Conservation (phyloP, 2,113 vertebrate genomes). For the Cromileptes altivelis region DNA sequence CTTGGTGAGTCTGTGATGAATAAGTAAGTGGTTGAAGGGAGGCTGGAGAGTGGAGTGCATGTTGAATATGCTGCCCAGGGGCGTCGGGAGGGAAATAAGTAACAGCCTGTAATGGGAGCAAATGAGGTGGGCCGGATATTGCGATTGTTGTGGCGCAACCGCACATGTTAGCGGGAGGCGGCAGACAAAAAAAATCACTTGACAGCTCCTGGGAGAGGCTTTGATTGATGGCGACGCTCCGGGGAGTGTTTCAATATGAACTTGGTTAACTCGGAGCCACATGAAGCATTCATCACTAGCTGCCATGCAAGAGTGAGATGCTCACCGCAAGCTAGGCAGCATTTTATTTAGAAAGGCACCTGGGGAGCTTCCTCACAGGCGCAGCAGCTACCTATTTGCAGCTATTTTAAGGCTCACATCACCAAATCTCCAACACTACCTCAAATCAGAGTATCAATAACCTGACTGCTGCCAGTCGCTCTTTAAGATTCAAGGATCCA, state of each 20-base stretch:
- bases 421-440: constrained; percentile 25
- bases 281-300: constrained; percentile 72
- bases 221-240: constrained; percentile 77
- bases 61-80: constrained; percentile 64
- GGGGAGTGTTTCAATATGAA: constrained; percentile 78
- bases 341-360: constrained; percentile 69
- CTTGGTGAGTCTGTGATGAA: constrained; percentile 65
- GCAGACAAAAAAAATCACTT: constrained; percentile 55
- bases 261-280: constrained; percentile 76
- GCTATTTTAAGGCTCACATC: constrained; percentile 53
- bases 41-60: constrained; percentile 53
- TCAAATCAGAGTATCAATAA: constrained; percentile 30
- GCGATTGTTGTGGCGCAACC: constrained; percentile 53
- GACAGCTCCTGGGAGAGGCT: constrained; percentile 73
- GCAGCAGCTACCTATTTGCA: constrained; percentile 37
- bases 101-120: constrained; percentile 67
- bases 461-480: constrained; percentile 15
- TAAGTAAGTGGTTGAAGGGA: constrained; percentile 66
- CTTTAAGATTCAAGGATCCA: background rate
- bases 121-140: constrained; percentile 71
- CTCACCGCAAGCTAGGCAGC: constrained; percentile 54
- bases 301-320: constrained; percentile 63
- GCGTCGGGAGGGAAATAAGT: constrained; percentile 58
- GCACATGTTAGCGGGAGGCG: constrained; percentile 40
- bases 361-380: constrained; percentile 60